phyloP scores from a whole-genome alignment of 2,797 vertebrate genomes.

The Cercopithecus hamlyni region DNA sequence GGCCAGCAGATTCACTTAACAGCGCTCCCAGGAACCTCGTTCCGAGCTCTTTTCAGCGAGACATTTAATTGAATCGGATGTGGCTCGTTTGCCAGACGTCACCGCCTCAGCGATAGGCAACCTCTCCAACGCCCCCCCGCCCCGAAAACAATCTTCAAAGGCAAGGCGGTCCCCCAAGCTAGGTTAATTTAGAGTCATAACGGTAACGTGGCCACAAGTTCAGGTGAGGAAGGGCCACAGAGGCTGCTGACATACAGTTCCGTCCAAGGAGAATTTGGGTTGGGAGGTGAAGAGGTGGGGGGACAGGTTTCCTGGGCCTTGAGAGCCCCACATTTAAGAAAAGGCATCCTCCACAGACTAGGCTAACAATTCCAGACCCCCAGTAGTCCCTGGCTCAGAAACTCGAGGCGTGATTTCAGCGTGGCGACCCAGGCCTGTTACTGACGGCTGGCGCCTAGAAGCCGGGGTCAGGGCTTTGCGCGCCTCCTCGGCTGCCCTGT shows the following conservation, averaged over 20 bases:
- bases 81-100: slow-evolving; percentile 75
- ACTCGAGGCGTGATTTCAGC: fast-evolving
- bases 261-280: fast-evolving
- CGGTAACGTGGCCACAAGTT: background rate
- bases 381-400: background rate
- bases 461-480: fast-evolving
- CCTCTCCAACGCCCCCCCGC: slow-evolving; percentile 17
- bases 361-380: background rate
- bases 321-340: background rate
- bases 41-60: slow-evolving; percentile 65
- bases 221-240: fast-evolving
- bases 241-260: background rate
- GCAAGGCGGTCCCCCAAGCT: background rate
- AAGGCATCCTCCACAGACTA: background rate
- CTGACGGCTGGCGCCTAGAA: background rate
- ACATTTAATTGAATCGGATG: slow-evolving; percentile 85
- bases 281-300: too few species aligned
- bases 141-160: slow-evolving; percentile 60
- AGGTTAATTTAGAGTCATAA: background rate
- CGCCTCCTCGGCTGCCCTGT: fast-evolving
- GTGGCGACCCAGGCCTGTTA: fast-evolving
- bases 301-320: background rate
- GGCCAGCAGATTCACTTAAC: slow-evolving; percentile 60
- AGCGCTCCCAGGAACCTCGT: slow-evolving; percentile 63
- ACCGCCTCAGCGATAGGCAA: slow-evolving; percentile 47